phyloP scores from a whole-genome alignment of 1,140 invertebrate genomes.

The Mercenaria mercenaria region DNA sequence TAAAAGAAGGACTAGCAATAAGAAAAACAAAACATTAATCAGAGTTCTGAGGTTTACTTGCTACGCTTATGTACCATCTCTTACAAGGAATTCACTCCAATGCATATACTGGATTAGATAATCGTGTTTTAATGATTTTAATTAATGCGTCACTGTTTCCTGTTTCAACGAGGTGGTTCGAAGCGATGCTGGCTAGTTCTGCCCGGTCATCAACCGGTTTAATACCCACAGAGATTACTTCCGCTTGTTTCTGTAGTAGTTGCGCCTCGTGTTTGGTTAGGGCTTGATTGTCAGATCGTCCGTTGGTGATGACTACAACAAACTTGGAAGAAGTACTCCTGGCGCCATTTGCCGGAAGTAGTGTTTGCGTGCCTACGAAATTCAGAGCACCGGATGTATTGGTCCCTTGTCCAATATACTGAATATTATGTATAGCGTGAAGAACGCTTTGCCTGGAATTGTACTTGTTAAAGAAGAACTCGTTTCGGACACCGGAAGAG shows the following conservation, averaged over 20 bases:
- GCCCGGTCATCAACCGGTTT: slow-evolving; percentile 52
- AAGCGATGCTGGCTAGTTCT: slow-evolving; percentile 66
- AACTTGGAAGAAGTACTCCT: slow-evolving; percentile 46
- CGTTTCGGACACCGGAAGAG: slow-evolving; percentile 22
- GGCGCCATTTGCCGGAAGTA: slow-evolving; percentile 39
- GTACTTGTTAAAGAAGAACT: slow-evolving; percentile 63
- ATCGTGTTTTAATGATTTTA: slow-evolving; percentile 38
- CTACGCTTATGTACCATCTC: too few species aligned
- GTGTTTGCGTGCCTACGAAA: slow-evolving; percentile 32
- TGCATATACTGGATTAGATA: slow-evolving; percentile 50
- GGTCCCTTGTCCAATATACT: slow-evolving; percentile 53
- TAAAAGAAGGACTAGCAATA: too few species aligned
- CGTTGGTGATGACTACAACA: slow-evolving; percentile 69
- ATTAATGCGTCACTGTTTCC: slow-evolving; percentile 56
- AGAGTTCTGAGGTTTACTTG: too few species aligned
- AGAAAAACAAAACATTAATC: too few species aligned
- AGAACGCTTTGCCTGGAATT: slow-evolving; percentile 29
- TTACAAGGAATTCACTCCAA: background rate
- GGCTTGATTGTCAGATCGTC: slow-evolving; percentile 39
- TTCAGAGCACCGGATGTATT: slow-evolving; percentile 39
- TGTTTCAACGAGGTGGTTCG: slow-evolving; percentile 38
- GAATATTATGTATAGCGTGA: slow-evolving; percentile 52
- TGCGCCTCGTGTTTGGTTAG: slow-evolving; percentile 44
- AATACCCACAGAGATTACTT: slow-evolving; percentile 65
- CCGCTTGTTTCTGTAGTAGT: slow-evolving; percentile 27